A percentile compares a stretch with the other conserved stretches of the same genome.
Conservation (phyloP, 2,113 vertebrate genomes). For the Ptychochromis oligacanthus region DNA sequence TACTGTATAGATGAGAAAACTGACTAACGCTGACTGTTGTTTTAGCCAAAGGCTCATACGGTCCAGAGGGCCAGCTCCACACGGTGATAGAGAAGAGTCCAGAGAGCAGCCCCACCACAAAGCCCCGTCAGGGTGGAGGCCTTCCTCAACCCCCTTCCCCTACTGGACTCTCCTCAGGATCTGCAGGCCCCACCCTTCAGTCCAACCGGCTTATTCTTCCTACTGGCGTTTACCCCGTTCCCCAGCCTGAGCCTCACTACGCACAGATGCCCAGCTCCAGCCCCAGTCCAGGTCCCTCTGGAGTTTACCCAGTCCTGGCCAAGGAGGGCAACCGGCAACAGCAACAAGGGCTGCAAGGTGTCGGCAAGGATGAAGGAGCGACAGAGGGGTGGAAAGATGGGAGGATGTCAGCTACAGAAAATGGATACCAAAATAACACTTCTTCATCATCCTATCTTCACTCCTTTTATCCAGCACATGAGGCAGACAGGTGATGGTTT, state of each 20-base stretch:
- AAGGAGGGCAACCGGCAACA: constrained; percentile 82
- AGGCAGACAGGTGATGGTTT: constrained; percentile 66
- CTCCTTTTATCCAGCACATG: background rate
- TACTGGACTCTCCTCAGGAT: constrained; percentile 61
- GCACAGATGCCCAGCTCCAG: constrained; percentile 85
- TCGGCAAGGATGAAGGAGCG: background rate
- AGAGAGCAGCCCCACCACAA: constrained; percentile 89
- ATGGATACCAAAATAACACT: constrained; percentile 83
- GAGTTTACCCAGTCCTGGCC: constrained; percentile 84
- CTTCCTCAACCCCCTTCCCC: constrained; percentile 75
- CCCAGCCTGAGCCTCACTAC: constrained; percentile 87
- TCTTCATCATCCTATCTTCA: constrained; percentile 17
- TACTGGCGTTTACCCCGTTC: constrained; percentile 84
- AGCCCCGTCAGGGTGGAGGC: constrained; percentile 82
- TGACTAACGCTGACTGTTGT: background rate
- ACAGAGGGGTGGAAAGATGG: constrained; percentile 28
- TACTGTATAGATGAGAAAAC: background rate
- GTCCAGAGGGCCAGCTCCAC: constrained; percentile 89
- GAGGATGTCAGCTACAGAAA: constrained; percentile 71
- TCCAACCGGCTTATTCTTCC: constrained; percentile 85
- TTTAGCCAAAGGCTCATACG: constrained; percentile 75
- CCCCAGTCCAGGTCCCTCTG: constrained; percentile 58
- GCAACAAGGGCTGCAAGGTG: constrained; percentile 31
- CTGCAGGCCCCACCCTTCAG: constrained; percentile 62
- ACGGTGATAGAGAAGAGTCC: constrained; percentile 94